These are phyloP conservation scores for Xenopus laevis DNA, from an alignment of 2,113 vertebrate genomes.

Conservation along the genomic window DNA sequence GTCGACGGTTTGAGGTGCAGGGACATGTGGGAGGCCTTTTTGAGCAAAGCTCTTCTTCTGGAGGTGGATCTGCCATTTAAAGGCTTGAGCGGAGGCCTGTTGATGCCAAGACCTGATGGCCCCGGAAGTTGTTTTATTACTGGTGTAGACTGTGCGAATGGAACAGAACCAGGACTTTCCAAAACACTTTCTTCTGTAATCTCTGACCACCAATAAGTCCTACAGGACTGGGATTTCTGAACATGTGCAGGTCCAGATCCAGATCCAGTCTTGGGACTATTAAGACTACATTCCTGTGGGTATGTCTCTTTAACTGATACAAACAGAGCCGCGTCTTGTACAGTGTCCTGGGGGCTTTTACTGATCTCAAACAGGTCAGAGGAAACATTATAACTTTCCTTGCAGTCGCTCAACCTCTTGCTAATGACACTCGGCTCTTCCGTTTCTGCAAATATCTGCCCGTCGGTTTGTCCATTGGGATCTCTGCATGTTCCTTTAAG, in stretches of 20 bases:
- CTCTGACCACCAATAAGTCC: neutral
- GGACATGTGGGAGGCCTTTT: too few species aligned
- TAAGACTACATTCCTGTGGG: neutral
- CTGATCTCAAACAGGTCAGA: constrained; percentile 71
- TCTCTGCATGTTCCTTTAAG: too few species aligned
- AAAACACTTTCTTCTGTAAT: neutral
- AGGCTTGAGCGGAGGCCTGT: constrained; percentile 25
- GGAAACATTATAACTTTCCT: constrained; percentile 67
- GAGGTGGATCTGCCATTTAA: neutral
- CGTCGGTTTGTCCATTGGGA: too few species aligned
- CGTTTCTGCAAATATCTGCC: neutral
- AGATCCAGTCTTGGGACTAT: too few species aligned
- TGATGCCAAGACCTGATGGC: constrained; percentile 32
- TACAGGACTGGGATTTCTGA: constrained; percentile 33
- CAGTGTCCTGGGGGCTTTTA: constrained; percentile 44
- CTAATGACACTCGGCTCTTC: neutral
- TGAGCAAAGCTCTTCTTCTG: too few species aligned
- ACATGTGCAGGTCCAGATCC: neutral
- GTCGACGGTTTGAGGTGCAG: too few species aligned
- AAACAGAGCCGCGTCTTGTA: constrained; percentile 41
- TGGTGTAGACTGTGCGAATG: constrained; percentile 75
- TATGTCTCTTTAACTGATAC: neutral
- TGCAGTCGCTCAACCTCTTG: neutral
- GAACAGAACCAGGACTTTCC: constrained; percentile 58
- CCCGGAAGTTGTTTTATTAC: constrained; percentile 52